A percentile compares a stretch with the other conserved stretches of the same genome.
Evolutionary conservation across 2,888 invertebrate species (phyloP).

Genomic region (Oxyscelio sp.): DNA sequence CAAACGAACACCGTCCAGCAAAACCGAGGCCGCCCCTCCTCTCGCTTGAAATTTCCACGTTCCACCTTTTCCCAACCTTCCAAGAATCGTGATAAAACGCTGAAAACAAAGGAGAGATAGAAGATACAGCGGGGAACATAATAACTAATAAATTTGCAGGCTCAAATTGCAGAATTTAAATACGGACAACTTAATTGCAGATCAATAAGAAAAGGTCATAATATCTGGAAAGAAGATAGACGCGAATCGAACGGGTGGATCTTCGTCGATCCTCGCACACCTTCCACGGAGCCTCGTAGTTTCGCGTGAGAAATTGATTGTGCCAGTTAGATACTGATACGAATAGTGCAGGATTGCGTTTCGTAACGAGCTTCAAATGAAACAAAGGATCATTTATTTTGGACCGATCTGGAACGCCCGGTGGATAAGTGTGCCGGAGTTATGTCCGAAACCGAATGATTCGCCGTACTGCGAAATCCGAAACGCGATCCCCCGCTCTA

Average conservation of each 20-base stretch:
- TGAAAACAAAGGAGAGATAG: conserved; percentile 20
- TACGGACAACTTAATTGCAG: conserved; percentile 65
- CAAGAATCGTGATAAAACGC: conserved; percentile 45
- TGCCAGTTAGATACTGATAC: conserved; percentile 62
- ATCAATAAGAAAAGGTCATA: conserved; percentile 64
- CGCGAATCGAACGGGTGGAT: conserved; percentile 54
- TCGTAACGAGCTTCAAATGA: conserved; percentile 16
- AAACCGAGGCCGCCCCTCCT: conserved; percentile 11
- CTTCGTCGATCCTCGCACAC: conserved; percentile 57
- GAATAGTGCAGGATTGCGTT: conserved; percentile 51
- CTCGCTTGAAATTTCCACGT: conserved; percentile 38
- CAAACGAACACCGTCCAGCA: background rate
- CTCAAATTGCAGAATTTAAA: conserved; percentile 25
- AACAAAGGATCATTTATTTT: conserved; percentile 41
- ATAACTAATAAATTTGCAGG: conserved; percentile 54
- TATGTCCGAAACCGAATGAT: background rate
- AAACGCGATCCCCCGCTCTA: conserved; percentile 28
- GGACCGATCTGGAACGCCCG: background rate
- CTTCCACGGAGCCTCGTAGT: conserved; percentile 42
- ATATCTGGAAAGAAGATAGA: conserved; percentile 33
- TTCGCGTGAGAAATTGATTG: conserved; percentile 71
- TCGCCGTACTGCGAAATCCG: background rate
- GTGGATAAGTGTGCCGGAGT: background rate
- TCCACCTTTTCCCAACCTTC: too few relatives aligned
- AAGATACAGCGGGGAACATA: conserved; percentile 25